These are phyloP conservation scores for Latrodectus geometricus DNA, from an alignment of 1,140 invertebrate genomes.

Conservation along the genomic window DNA sequence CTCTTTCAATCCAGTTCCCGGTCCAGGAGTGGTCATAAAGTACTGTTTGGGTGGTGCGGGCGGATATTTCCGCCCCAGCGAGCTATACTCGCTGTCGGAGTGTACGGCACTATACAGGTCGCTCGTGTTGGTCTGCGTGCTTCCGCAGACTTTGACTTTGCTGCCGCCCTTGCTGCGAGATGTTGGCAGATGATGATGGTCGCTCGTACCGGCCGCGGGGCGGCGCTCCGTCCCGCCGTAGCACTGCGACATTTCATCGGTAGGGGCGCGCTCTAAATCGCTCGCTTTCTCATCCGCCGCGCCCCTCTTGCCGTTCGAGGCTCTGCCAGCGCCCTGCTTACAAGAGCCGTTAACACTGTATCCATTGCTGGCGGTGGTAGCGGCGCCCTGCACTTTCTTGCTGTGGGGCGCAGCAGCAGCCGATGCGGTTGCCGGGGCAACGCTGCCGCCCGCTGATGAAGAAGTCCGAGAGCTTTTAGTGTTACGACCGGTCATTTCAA, in stretches of 20 bases:
- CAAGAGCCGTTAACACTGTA: background rate
- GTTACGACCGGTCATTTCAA: conserved; percentile 5
- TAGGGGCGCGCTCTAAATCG: background rate
- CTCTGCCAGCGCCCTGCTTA: background rate
- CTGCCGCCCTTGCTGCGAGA: conserved; percentile 19
- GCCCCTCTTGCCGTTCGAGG: background rate
- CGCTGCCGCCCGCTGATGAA: background rate
- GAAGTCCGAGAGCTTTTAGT: conserved; percentile 19
- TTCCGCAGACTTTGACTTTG: conserved; percentile 84
- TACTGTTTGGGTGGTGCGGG: conserved; percentile 43
- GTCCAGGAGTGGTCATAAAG: conserved; percentile 56
- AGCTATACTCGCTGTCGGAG: conserved; percentile 61
- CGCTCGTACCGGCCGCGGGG: conserved; percentile 7
- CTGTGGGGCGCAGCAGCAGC: background rate
- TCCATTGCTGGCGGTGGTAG: background rate
- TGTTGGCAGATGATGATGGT: conserved; percentile 3
- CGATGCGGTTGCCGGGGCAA: conserved; percentile 36
- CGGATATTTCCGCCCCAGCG: conserved; percentile 43
- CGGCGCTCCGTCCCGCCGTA: conserved; percentile 36
- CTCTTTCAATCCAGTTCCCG: conserved; percentile 60
- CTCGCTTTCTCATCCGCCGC: background rate
- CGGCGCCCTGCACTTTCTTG: conserved; percentile 18
- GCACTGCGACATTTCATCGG: conserved; percentile 51
- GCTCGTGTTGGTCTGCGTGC: conserved; percentile 81
- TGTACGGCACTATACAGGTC: conserved; percentile 53